These are phyloP conservation scores for Tetragnatha versicolor DNA, from an alignment of 1,140 invertebrate species.

Conservation along the genomic window DNA sequence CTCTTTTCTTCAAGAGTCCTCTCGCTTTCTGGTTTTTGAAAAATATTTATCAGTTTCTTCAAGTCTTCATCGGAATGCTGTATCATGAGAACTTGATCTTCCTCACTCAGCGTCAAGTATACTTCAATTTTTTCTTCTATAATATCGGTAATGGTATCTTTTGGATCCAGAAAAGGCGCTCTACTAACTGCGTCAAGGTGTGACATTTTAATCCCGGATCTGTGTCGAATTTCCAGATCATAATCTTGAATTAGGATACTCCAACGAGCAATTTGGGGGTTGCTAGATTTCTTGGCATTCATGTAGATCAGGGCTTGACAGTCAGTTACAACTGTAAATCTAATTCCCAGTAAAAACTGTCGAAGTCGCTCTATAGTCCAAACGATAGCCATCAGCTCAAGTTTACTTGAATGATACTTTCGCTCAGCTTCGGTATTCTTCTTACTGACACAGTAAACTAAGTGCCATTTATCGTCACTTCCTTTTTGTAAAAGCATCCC, in stretches of 20 bases:
- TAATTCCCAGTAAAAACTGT: constrained; percentile 11
- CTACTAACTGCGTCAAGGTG: not conserved
- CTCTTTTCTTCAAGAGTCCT: not conserved
- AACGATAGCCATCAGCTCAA: constrained; percentile 14
- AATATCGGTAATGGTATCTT: too few species aligned
- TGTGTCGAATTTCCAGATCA: constrained; percentile 22
- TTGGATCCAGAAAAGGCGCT: too few species aligned
- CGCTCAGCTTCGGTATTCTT: not conserved
- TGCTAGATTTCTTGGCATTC: not conserved
- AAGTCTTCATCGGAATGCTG: not conserved
- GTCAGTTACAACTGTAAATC: constrained; percentile 37
- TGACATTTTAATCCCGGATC: not conserved
- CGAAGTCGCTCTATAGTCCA: constrained; percentile 6
- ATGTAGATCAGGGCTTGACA: constrained; percentile 15
- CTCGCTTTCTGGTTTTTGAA: not conserved
- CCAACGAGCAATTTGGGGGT: constrained; percentile 5
- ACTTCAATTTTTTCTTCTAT: constrained; percentile 3
- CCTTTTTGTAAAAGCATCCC: constrained; percentile 14
- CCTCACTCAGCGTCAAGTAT: not conserved
- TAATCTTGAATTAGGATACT: not conserved
- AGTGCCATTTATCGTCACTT: constrained; percentile 12
- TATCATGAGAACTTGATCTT: not conserved
- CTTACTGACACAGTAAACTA: constrained; percentile 29
- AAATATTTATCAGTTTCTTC: not conserved
- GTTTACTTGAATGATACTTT: constrained; percentile 22